These are phyloP conservation scores for Chromoteleia sp. DNA, from an alignment of 2,888 invertebrate genomes.

Conservation along the genomic window DNA sequence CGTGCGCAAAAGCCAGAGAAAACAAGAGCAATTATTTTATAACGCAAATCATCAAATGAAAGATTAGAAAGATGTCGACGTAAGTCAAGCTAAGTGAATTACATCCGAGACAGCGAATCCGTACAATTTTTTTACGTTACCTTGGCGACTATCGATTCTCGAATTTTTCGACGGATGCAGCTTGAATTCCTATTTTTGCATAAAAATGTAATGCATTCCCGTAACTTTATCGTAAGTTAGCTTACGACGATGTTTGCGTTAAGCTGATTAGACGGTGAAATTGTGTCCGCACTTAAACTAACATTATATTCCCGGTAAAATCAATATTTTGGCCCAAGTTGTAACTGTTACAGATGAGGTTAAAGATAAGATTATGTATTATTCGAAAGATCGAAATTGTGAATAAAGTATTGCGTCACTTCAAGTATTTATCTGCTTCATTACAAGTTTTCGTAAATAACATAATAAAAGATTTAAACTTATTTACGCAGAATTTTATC, in stretches of 20 bases:
- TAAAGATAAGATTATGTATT: constrained; percentile 8
- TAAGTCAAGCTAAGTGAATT: too few relatives aligned
- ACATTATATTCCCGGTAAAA: constrained; percentile 12
- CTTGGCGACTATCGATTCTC: constrained; percentile 65
- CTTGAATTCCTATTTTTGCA: constrained; percentile 22
- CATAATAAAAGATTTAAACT: too few relatives aligned
- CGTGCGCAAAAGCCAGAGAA: too few relatives aligned
- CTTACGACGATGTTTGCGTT: constrained; percentile 23
- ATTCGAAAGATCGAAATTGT: background rate
- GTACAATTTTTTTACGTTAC: constrained; percentile 47
- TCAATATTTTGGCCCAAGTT: constrained; percentile 18
- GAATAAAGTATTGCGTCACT: background rate
- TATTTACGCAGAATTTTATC: too few relatives aligned
- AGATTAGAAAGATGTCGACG: too few relatives aligned
- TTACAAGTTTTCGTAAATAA: too few relatives aligned
- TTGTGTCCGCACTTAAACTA: constrained; percentile 17
- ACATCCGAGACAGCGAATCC: constrained; percentile 30
- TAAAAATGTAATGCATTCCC: constrained; percentile 26
- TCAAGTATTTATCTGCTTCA: background rate
- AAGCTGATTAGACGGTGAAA: constrained; percentile 6
- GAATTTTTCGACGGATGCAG: constrained; percentile 50
- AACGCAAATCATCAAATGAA: too few relatives aligned
- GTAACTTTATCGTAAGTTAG: background rate
- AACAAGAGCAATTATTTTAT: too few relatives aligned
- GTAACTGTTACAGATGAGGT: constrained; percentile 28